phyloP scores from a whole-genome alignment of 2,113 vertebrate genomes.

The Hemichromis elongatus region DNA sequence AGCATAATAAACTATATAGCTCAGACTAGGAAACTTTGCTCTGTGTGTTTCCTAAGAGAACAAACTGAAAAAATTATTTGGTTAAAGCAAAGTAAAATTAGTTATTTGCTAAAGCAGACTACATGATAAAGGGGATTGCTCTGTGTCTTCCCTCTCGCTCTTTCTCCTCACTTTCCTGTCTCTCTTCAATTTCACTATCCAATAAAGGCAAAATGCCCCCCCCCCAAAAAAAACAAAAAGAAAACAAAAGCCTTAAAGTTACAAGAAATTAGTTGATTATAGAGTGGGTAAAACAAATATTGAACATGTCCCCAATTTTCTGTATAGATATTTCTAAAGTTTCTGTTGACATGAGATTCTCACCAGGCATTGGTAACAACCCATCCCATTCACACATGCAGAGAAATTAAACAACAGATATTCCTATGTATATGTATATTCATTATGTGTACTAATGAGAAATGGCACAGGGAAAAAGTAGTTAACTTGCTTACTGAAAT shows the following conservation, averaged over 20 bases:
- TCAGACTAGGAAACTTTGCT: background rate
- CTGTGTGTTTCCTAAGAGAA: background rate
- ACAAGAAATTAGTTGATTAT: background rate
- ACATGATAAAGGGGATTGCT: background rate
- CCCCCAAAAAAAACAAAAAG: background rate
- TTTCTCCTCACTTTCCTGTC: background rate
- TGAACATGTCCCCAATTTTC: background rate
- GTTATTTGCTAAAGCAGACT: background rate
- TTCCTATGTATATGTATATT: no score
- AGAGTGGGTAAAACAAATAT: background rate
- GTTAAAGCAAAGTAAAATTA: background rate
- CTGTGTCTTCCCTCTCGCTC: background rate
- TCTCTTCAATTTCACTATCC: background rate
- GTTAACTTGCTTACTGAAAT: background rate
- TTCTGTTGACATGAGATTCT: background rate
- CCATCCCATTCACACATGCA: background rate
- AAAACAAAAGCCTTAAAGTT: background rate
- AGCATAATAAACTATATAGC: background rate
- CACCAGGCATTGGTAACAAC: background rate
- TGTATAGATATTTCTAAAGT: background rate
- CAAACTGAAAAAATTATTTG: background rate
- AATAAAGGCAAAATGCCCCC: background rate
- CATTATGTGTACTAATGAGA: background rate
- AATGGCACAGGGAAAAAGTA: background rate
- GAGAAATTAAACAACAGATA: background rate